These are phyloP conservation scores for Oreochromis spilurus DNA, from an alignment of 2,113 vertebrate species.

Conservation along the genomic window DNA sequence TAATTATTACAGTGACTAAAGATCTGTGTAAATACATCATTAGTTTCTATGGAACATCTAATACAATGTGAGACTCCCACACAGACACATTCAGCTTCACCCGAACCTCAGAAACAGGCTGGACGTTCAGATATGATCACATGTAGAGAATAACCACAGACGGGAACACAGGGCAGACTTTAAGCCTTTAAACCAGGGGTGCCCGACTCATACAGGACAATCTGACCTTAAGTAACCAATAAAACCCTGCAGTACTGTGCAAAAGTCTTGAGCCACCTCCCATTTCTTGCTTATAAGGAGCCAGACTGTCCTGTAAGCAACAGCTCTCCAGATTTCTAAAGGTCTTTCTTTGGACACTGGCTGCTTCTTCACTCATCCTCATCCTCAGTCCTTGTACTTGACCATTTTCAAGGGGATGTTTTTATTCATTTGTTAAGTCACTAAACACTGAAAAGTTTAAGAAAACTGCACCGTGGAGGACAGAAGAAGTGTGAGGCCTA, in stretches of 20 bases:
- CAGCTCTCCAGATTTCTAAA: neutral
- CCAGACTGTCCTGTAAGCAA: neutral
- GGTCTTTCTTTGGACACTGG: rapidly evolving
- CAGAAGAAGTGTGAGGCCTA: neutral
- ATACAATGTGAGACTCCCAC: neutral
- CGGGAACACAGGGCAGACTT: neutral
- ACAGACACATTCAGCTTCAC: neutral
- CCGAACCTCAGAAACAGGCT: neutral
- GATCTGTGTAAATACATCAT: neutral
- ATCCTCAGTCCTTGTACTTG: neutral
- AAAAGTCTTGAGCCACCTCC: neutral
- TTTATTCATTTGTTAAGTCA: neutral
- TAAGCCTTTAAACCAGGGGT: rapidly evolving
- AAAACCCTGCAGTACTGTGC: neutral
- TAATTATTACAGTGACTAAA: neutral
- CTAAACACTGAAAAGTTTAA: neutral
- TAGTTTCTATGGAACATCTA: rapidly evolving
- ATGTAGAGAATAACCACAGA: neutral
- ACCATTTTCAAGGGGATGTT: neutral
- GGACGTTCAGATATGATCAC: rapidly evolving
- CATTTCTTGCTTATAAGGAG: rapidly evolving
- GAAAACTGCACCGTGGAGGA: neutral
- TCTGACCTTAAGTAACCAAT: neutral
- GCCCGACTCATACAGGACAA: neutral
- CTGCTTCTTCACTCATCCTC: neutral